Evolutionary conservation across 2,113 vertebrate species (phyloP), one percentile per base, ranked within the genome.

Genomic region (Cariama cristata): DNA sequence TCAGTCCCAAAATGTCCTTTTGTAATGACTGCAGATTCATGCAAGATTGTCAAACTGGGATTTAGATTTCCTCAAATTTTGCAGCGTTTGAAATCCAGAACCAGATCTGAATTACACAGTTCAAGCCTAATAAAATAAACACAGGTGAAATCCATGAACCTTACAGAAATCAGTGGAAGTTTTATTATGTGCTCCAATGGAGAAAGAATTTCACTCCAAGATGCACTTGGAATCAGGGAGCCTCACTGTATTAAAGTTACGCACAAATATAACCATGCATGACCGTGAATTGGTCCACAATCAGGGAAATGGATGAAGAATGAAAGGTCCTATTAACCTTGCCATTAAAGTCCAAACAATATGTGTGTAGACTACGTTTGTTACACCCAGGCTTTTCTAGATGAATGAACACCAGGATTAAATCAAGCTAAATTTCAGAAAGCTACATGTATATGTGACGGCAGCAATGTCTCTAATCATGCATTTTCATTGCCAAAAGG

Each of bases 91-190:
- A 86, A 94, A 90, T 80, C 22, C 67, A 74, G 59, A 80, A 77
- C 16, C 12, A 92, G 68, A 52, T 80, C 44, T 77, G 76, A 93
- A 79, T 71, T 63, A 71, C 26, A 58, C 59, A 35, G 50, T 40
- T 86, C 47, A 84, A 92, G 40, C 23, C 81, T 82, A 93, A 74
- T 88, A 90, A 95, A 93, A 92, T 53, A 93, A 93, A 66, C 55
- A 77, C 59, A 86, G 82, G 67, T 94, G 75, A 96, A 88, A 27
- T 59, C 71, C 30, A 40, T 66, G 74, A 63, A 76, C 45, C 23
- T 77, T 53, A 71, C 19, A 73, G 72, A 90, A 84, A 71, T 81
- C 50, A 84, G 38, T 90, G 68, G 20, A 86, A 90, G 44, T 77
- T 94, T 95, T 94, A 76, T 80, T 53, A 88, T 12, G 50, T 82